Evolutionary conservation across 2,113 vertebrate genomes (phyloP).

Genomic region (Etia nguti): DNA sequence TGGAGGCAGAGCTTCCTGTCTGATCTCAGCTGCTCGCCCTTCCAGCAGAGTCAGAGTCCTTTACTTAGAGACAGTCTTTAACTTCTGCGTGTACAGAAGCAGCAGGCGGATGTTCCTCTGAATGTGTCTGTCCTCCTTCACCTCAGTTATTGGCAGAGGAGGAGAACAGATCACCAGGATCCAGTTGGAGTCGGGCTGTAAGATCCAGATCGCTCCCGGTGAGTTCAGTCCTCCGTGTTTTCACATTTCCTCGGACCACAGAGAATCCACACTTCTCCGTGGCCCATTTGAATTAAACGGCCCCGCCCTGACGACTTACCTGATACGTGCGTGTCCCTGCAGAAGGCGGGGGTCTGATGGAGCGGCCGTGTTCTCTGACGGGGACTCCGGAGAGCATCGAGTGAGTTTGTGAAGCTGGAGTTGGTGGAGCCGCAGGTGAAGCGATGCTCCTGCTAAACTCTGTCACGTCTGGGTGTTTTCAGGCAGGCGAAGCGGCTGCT

Average conservation of each 20-base stretch:
- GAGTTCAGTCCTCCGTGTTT: slow-evolving; percentile 18
- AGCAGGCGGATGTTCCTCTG: not conserved
- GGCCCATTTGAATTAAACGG: not conserved
- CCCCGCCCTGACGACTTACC: not conserved
- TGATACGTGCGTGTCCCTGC: slow-evolving; percentile 37
- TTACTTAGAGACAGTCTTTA: not conserved
- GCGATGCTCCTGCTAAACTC: not conserved
- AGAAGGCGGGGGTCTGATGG: slow-evolving; percentile 92
- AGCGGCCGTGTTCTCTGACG: slow-evolving; percentile 91
- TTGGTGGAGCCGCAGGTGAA: not conserved
- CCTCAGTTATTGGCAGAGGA: slow-evolving; percentile 92
- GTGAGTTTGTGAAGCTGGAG: slow-evolving; percentile 72
- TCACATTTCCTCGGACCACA: not conserved
- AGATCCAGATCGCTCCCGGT: slow-evolving; percentile 98
- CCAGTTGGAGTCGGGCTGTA: slow-evolving; percentile 95
- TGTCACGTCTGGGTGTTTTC: not conserved
- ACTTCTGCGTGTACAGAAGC: not conserved
- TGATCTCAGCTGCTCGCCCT: too few relatives aligned
- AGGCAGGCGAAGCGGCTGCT: slow-evolving; percentile 94
- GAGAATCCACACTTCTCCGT: not conserved
- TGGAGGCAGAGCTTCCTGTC: not conserved
- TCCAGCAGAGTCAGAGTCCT: not conserved
- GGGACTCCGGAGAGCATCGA: slow-evolving; percentile 92
- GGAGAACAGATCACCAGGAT: slow-evolving; percentile 97
- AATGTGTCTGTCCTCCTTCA: not conserved